Percentiles rank a stretch among this genome's conserved stretches.
Conservation (phyloP, 2,888 invertebrate species). For the Phragmatobia fuliginosa region DNA sequence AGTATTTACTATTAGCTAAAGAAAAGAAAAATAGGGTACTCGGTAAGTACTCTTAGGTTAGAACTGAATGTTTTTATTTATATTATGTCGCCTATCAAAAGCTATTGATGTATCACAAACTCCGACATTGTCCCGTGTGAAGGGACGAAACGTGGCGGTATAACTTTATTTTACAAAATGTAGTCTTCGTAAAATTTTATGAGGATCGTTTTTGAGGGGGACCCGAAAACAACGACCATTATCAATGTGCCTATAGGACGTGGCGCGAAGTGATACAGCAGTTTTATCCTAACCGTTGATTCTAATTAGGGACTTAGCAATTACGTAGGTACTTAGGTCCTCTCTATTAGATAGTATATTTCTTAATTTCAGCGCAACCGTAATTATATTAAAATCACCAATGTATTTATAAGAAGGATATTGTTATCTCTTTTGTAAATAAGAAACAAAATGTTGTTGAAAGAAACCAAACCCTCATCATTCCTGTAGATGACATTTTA, state of each 20-base stretch:
- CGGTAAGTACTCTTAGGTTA: background rate
- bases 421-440: conserved; percentile 4
- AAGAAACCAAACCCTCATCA: conserved; percentile 15
- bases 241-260: conserved; percentile 66
- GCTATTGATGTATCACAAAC: conserved; percentile 56
- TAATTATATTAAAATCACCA: conserved; percentile 41
- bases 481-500: conserved; percentile 13
- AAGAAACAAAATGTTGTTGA: conserved; percentile 15
- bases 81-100: conserved; percentile 48
- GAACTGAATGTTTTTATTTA: conserved; percentile 23
- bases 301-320: conserved; percentile 72
- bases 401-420: conserved; percentile 8
- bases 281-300: conserved; percentile 67
- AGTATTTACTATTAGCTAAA: background rate
- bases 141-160: conserved; percentile 56
- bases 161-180: conserved; percentile 78
- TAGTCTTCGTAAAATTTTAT: conserved; percentile 81
- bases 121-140: conserved; percentile 60
- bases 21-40: background rate
- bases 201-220: conserved; percentile 67
- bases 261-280: conserved; percentile 52
- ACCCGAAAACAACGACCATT: conserved; percentile 63
- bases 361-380: conserved; percentile 47
- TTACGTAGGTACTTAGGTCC: too few species aligned
- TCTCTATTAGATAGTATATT: conserved; percentile 56